phyloP scores from a whole-genome alignment of 2,888 invertebrate genomes.

The Parelbella ahira region DNA sequence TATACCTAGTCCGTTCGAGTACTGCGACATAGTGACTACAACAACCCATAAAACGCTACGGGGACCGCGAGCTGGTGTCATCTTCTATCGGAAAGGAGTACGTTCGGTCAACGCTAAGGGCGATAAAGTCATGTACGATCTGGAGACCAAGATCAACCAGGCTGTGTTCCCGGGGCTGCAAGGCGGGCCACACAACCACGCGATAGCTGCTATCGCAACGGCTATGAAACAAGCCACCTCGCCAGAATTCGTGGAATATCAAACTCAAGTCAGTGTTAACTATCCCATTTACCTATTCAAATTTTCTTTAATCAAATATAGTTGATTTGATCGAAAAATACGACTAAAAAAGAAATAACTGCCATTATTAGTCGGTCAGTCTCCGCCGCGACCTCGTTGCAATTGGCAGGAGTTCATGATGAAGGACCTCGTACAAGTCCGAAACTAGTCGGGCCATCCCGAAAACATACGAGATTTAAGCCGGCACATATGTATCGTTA shows the following conservation, averaged over 20 bases:
- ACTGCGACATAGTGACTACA: slow-evolving; percentile 95
- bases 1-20: slow-evolving; percentile 94
- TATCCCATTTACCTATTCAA: no score
- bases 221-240: slow-evolving; percentile 93
- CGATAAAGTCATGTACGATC: slow-evolving; percentile 88
- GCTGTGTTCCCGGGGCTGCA: slow-evolving; percentile 97
- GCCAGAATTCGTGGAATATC: slow-evolving; percentile 91
- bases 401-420: no score
- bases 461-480: no score
- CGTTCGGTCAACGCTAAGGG: slow-evolving; percentile 89
- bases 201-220: slow-evolving; percentile 97
- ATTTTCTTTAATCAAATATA: no score
- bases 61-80: slow-evolving; percentile 93
- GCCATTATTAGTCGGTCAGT: no score
- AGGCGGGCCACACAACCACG: slow-evolving; percentile 98
- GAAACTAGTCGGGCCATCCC: no score
- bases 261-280: slow-evolving; percentile 92
- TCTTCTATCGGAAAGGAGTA: slow-evolving; percentile 96
- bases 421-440: no score
- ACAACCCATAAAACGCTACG: slow-evolving; percentile 97
- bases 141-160: slow-evolving; percentile 92
- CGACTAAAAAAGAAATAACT: no score
- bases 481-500: no score
- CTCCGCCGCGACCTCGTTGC: no score
- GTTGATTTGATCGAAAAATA: no score